Evolutionary conservation across 2,113 vertebrate genomes (phyloP).

Genomic region (Echinops telfairi): DNA sequence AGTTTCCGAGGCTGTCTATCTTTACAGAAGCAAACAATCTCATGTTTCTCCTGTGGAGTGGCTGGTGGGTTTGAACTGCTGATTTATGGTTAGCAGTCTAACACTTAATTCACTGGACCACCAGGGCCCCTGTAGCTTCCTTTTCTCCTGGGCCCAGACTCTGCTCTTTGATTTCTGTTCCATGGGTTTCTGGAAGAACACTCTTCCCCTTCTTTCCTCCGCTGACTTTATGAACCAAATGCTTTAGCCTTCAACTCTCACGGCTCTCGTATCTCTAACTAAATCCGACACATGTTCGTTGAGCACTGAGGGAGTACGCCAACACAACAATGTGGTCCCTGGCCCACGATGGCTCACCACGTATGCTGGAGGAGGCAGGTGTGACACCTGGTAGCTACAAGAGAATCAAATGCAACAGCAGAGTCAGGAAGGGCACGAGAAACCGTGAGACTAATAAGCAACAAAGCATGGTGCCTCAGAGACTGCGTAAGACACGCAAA

Average conservation of each 20-base stretch:
- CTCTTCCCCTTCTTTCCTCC: neutral
- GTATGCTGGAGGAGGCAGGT: neutral
- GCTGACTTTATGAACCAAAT: neutral
- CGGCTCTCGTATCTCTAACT: neutral
- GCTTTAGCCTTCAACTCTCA: neutral
- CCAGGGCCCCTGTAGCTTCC: neutral
- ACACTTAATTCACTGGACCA: too few relatives aligned
- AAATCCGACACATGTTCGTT: neutral
- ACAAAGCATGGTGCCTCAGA: neutral
- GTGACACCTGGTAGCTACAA: neutral
- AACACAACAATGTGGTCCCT: accelerated
- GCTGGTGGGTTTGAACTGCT: too few relatives aligned
- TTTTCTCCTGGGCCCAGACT: neutral
- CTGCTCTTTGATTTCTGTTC: neutral
- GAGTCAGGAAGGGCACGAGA: neutral
- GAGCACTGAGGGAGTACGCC: neutral
- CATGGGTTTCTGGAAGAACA: neutral
- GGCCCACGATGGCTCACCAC: too few relatives aligned
- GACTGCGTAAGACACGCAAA: neutral
- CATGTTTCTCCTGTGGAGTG: too few relatives aligned
- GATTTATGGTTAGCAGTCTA: too few relatives aligned
- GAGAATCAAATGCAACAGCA: neutral
- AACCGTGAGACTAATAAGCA: neutral
- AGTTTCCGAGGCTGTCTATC: too few relatives aligned
- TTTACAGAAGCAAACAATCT: too few relatives aligned